These are phyloP conservation scores for Colletes latitarsis DNA, from an alignment of 1,140 invertebrate genomes.

Conservation along the genomic window DNA sequence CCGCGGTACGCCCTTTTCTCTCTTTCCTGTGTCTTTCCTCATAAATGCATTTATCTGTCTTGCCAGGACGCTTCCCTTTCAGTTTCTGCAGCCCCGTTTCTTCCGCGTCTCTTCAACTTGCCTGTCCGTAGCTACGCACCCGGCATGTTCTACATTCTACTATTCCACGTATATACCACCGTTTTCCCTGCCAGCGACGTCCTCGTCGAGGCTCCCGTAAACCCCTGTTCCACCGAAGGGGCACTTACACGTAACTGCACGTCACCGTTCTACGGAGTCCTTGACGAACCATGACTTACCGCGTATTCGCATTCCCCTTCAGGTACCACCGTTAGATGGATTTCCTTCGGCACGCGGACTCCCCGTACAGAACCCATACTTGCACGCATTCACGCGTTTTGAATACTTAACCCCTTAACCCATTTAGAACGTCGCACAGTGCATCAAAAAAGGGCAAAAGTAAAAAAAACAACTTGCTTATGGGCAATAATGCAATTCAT, in stretches of 20 bases:
- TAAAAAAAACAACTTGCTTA: too few species aligned
- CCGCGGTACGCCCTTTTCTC: slow-evolving; percentile 4
- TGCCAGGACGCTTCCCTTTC: slow-evolving; percentile 20
- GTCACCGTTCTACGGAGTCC: too few species aligned
- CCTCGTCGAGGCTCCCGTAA: slow-evolving; percentile 5
- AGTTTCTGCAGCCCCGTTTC: slow-evolving; percentile 13
- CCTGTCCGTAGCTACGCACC: neutral
- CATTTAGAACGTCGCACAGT: too few species aligned
- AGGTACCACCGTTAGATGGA: too few species aligned
- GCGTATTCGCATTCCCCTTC: too few species aligned
- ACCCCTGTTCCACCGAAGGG: neutral
- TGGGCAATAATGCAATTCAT: too few species aligned
- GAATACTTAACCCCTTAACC: too few species aligned
- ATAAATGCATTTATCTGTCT: slow-evolving; percentile 60
- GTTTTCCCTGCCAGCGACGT: slow-evolving; percentile 13
- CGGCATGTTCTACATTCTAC: neutral
- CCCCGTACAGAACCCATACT: too few species aligned
- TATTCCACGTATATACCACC: neutral
- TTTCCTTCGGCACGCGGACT: too few species aligned
- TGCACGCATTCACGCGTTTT: too few species aligned
- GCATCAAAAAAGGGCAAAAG: too few species aligned
- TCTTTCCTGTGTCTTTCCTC: slow-evolving; percentile 30
- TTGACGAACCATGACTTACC: neutral
- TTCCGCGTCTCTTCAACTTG: neutral
- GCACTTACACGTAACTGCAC: slow-evolving; percentile 20